These are phyloP conservation scores for Gnatocerus cornutus DNA, from an alignment of 2,888 invertebrate species.

Conservation along the genomic window DNA sequence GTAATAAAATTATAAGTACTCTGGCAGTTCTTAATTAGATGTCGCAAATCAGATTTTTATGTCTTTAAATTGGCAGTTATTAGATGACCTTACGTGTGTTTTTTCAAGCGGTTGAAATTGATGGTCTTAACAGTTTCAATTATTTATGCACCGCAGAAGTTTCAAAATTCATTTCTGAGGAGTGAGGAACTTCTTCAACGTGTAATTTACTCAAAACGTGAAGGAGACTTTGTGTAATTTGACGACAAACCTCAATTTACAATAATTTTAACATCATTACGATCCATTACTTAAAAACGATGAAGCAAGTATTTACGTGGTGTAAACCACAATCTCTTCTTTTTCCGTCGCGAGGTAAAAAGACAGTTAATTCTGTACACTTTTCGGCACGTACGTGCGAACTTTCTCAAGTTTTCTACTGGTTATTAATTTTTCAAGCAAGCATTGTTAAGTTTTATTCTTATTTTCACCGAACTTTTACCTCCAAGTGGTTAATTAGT, in stretches of 20 bases:
- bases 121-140: conserved; percentile 14
- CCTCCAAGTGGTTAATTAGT: neutral
- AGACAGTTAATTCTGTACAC: too few relatives aligned
- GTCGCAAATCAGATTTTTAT: neutral
- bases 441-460: conserved; percentile 14
- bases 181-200: too few relatives aligned
- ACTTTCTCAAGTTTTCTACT: conserved; percentile 35
- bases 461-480: conserved; percentile 29
- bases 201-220: too few relatives aligned
- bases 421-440: conserved; percentile 8
- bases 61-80: neutral
- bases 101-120: conserved; percentile 24
- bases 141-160: conserved; percentile 4
- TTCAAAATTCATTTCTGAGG: too few relatives aligned
- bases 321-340: too few relatives aligned
- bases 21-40: conserved; percentile 11
- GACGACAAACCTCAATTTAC: too few relatives aligned
- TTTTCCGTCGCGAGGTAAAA: too few relatives aligned
- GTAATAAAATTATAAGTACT: conserved; percentile 8
- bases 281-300: too few relatives aligned
- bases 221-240: too few relatives aligned
- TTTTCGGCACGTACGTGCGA: conserved; percentile 7
- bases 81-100: conserved; percentile 17
- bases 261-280: too few relatives aligned
- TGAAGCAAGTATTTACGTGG: too few relatives aligned